These are phyloP conservation scores for Corythoichthys intestinalis DNA, from an alignment of 2,113 vertebrate genomes.

Conservation along the genomic window DNA sequence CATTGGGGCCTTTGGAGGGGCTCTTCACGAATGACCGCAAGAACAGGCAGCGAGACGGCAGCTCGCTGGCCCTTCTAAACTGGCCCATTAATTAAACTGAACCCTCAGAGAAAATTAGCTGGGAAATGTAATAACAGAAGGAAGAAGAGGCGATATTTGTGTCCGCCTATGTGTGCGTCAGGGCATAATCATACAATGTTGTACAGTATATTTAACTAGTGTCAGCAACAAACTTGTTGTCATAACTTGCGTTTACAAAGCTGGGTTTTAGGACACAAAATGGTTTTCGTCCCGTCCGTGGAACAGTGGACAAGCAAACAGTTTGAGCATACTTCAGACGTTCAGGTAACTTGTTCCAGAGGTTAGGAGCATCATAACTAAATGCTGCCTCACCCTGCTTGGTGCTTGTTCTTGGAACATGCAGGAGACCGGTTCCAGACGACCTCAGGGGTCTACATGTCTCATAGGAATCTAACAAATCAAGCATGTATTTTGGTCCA, in stretches of 20 bases:
- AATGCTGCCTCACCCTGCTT: too few relatives aligned
- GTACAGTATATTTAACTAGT: constrained; percentile 6
- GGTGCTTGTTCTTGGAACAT: too few relatives aligned
- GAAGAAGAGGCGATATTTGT: constrained; percentile 27
- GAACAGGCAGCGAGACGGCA: constrained; percentile 38
- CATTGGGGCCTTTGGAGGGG: constrained; percentile 30
- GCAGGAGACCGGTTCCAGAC: too few relatives aligned
- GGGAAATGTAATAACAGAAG: constrained; percentile 64
- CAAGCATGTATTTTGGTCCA: too few relatives aligned
- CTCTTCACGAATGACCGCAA: constrained; percentile 39
- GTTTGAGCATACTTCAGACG: too few relatives aligned
- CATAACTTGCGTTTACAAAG: constrained; percentile 46
- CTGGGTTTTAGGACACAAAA: constrained; percentile 48
- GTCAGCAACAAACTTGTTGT: constrained; percentile 48
- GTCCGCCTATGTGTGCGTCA: constrained; percentile 18
- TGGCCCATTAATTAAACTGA: constrained; percentile 69
- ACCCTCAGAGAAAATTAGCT: constrained; percentile 64
- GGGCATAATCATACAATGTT: constrained; percentile 26
- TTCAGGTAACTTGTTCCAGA: too few relatives aligned
- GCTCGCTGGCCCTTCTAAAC: constrained; percentile 49
- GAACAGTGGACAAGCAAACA: too few relatives aligned
- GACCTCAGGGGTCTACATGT: too few relatives aligned
- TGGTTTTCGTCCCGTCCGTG: constrained; percentile 1
- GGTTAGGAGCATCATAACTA: too few relatives aligned
- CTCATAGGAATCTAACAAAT: too few relatives aligned